phyloP scores from a whole-genome alignment of 2,113 vertebrate species.

The Rhabdomys dilectus region DNA sequence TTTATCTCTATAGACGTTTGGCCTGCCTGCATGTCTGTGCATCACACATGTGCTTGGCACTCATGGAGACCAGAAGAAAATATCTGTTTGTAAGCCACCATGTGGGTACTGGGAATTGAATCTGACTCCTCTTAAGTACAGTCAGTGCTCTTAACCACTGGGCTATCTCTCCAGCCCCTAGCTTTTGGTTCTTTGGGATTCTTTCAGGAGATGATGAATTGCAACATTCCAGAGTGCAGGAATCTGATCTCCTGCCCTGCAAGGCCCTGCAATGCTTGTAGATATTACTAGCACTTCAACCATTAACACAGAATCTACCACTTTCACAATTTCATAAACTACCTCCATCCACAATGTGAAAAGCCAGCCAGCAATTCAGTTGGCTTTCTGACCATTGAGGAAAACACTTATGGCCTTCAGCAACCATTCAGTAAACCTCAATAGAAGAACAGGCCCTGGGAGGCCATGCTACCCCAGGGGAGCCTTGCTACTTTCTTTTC shows the following conservation, averaged over 20 bases:
- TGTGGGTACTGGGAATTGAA: neutral
- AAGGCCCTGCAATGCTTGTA: neutral
- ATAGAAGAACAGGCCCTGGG: neutral
- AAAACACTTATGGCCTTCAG: neutral
- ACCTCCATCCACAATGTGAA: conserved; percentile 27
- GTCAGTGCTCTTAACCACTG: neutral
- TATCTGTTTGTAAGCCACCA: neutral
- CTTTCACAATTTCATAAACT: conserved; percentile 39
- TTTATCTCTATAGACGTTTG: neutral
- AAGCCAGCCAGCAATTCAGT: neutral
- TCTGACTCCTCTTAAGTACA: neutral
- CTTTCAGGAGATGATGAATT: conserved; percentile 43
- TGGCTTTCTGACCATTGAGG: conserved; percentile 11
- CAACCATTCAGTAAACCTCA: neutral
- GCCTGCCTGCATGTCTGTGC: neutral
- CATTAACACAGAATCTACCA: neutral
- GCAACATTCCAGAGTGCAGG: neutral
- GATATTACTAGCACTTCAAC: neutral
- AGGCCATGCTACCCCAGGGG: neutral
- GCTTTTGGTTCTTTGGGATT: neutral
- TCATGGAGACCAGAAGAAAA: neutral
- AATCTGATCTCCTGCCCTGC: conserved; percentile 5
- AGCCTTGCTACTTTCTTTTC: conserved; percentile 2
- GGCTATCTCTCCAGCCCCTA: neutral
- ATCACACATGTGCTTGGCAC: neutral